Conservation (phyloP, 2,113 vertebrate species). For the Bubo bubo region DNA sequence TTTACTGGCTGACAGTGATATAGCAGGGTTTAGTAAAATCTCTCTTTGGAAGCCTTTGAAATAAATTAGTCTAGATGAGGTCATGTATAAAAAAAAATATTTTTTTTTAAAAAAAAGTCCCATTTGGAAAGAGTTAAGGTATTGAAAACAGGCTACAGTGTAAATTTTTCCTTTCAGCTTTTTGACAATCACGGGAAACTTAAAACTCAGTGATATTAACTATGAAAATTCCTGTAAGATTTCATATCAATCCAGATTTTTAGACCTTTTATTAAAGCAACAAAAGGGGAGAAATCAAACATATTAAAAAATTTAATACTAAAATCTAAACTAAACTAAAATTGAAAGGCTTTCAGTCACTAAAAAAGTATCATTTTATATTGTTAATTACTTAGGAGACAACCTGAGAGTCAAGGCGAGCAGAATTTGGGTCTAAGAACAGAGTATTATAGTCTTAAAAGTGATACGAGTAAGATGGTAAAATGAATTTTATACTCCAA, state of each 20-base stretch:
- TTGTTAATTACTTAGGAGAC: neutral
- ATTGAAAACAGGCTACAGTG: neutral
- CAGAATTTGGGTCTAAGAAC: neutral
- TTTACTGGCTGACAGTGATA: neutral
- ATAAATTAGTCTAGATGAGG: neutral
- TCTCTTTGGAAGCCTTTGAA: neutral
- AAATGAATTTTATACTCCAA: neutral
- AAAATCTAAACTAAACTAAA: neutral
- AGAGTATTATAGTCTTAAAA: neutral
- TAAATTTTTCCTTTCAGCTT: neutral
- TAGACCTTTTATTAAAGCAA: neutral
- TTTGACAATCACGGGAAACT: neutral
- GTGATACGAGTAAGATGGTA: neutral
- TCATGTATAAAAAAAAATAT: neutral
- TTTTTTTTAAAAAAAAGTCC: neutral
- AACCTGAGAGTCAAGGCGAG: neutral
- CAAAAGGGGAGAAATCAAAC: neutral
- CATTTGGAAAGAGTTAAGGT: neutral
- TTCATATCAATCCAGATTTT: neutral
- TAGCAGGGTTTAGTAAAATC: neutral
- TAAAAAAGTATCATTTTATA: neutral
- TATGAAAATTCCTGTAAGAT: neutral
- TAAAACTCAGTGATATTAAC: neutral
- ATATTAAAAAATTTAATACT: neutral
- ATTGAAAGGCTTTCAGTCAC: neutral